Conservation (phyloP, 2,888 invertebrate genomes). For the Calephelis perditalis region DNA sequence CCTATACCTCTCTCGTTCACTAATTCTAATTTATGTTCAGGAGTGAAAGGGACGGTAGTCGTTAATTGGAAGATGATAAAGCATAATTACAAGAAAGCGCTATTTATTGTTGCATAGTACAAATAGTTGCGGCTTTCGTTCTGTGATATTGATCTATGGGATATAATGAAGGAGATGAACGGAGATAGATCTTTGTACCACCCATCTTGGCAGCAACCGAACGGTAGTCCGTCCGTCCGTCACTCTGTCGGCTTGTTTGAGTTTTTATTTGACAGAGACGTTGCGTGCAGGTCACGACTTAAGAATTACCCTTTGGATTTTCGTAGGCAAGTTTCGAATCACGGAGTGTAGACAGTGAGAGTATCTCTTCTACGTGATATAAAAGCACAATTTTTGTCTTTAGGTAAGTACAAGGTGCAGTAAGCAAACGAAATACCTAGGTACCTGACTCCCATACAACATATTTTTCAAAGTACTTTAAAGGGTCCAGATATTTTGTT, state of each 20-base stretch:
- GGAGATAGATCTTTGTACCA: conserved; percentile 49
- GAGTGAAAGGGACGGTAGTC: conserved; percentile 38
- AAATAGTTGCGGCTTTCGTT: conserved; percentile 67
- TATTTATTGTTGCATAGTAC: conserved; percentile 75
- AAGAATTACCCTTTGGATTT: conserved; percentile 18
- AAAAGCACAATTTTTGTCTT: not conserved
- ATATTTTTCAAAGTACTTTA: no score
- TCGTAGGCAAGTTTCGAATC: no score
- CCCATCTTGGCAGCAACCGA: conserved; percentile 54
- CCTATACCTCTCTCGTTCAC: conserved; percentile 22
- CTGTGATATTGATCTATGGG: conserved; percentile 65
- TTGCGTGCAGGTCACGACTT: conserved; percentile 37
- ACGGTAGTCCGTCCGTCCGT: conserved; percentile 59
- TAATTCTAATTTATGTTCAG: conserved; percentile 16
- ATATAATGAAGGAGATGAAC: conserved; percentile 64
- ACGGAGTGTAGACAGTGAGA: not conserved
- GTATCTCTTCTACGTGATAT: conserved; percentile 2
- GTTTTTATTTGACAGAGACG: conserved; percentile 48
- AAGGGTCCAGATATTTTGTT: no score
- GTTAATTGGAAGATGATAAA: conserved; percentile 71
- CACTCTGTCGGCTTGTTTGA: conserved; percentile 42
- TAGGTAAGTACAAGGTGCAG: no score
- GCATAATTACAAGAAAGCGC: conserved; percentile 67
- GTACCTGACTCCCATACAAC: no score
- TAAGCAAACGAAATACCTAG: no score